Percentiles rank a stretch among this genome's conserved stretches.
phyloP scores from a whole-genome alignment of 2,888 invertebrate species.

The Stenoptilia bipunctidactyla region DNA sequence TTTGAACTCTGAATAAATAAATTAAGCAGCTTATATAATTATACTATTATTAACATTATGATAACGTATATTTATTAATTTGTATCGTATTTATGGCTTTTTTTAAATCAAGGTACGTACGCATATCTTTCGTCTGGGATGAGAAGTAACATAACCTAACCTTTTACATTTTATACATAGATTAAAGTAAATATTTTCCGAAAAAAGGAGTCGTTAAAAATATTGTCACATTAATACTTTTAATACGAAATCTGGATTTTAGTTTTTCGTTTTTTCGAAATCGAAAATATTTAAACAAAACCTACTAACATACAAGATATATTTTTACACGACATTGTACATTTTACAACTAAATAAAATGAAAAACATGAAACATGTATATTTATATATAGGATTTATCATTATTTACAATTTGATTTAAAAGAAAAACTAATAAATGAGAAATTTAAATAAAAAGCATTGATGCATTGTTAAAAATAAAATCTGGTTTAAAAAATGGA shows the following conservation, averaged over 20 bases:
- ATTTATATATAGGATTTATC: neutral
- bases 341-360: conserved; percentile 1
- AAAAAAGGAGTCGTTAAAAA: neutral
- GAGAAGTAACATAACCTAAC: too few relatives aligned
- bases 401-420: neutral
- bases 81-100: neutral
- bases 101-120: neutral
- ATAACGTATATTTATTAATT: too few relatives aligned
- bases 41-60: neutral
- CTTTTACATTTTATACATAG: too few relatives aligned
- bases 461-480: too few relatives aligned
- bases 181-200: neutral
- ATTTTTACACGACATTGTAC: neutral
- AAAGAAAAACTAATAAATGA: neutral
- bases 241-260: conserved; percentile 4
- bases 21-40: conserved; percentile 24
- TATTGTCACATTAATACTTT: conserved; percentile 14
- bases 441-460: too few relatives aligned
- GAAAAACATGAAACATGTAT: neutral
- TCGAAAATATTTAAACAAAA: neutral
- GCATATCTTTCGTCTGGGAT: too few relatives aligned
- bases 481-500: conserved; percentile 19
- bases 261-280: neutral
- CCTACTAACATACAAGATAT: neutral
- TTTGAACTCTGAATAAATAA: conserved; percentile 15